Percentiles rank a stretch among this genome's conserved stretches.
Evolutionary conservation across 35 echinoderm and acorn worm genomes (phyloP).

Genomic region (Ophioderma brevispina): DNA sequence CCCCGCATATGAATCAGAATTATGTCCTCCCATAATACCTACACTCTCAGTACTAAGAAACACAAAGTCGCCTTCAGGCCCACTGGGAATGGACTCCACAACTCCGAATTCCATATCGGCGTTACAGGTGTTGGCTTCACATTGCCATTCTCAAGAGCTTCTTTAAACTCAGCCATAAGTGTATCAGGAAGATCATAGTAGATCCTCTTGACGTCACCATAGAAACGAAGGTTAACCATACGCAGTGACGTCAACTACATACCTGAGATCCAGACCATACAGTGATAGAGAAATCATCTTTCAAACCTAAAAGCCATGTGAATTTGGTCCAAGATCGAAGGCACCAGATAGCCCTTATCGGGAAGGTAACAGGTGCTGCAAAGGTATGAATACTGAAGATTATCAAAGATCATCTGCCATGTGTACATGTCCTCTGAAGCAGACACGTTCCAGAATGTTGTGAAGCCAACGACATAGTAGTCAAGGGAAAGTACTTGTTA

Average conservation of each 20-base stretch:
- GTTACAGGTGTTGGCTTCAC: background rate
- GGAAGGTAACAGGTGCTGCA: slow-evolving; percentile 74
- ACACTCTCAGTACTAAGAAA: background rate
- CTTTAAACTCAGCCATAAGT: slow-evolving; percentile 4
- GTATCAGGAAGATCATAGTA: slow-evolving; percentile 65
- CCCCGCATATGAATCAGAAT: background rate
- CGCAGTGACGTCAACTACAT: slow-evolving; percentile 50
- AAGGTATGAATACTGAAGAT: slow-evolving; percentile 64
- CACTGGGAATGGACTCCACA: background rate
- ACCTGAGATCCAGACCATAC: slow-evolving; percentile 54
- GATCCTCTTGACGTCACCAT: slow-evolving; percentile 64
- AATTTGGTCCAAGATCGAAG: slow-evolving; percentile 66
- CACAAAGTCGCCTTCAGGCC: background rate
- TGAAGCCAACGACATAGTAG: slow-evolving; percentile 77
- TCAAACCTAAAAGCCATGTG: slow-evolving; percentile 69
- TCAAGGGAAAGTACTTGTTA: slow-evolving; percentile 57
- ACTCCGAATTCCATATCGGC: background rate
- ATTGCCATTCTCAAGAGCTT: background rate
- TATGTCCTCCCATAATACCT: background rate
- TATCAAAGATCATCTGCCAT: slow-evolving; percentile 85
- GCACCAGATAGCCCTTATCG: slow-evolving; percentile 67
- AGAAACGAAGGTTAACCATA: slow-evolving; percentile 41
- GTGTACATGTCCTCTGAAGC: slow-evolving; percentile 63
- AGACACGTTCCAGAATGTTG: slow-evolving; percentile 21
- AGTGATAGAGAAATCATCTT: slow-evolving; percentile 70